These are phyloP conservation scores for Vidua chalybeata DNA, from an alignment of 2,113 vertebrate species.

Conservation along the genomic window DNA sequence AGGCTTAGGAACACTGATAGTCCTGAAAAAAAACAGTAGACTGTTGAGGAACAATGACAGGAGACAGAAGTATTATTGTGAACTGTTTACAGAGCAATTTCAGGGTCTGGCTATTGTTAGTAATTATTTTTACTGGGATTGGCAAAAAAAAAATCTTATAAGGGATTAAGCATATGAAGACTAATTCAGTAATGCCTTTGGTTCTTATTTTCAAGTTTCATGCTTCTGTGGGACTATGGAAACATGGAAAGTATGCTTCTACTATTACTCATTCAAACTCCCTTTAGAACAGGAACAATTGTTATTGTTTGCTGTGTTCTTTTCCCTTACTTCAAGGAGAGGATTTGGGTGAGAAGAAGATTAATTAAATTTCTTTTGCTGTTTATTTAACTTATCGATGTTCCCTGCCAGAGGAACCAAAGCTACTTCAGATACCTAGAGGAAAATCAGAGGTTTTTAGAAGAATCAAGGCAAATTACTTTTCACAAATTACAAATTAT, in stretches of 20 bases:
- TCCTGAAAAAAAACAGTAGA: background rate
- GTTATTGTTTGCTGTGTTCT: background rate
- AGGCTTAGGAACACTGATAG: background rate
- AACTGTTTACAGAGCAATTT: background rate
- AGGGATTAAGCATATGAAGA: background rate
- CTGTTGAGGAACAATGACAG: background rate
- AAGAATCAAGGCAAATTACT: background rate
- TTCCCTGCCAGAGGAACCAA: background rate
- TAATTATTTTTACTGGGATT: conserved; percentile 26
- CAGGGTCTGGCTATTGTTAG: background rate
- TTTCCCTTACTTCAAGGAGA: background rate
- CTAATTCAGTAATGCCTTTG: background rate
- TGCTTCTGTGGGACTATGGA: background rate
- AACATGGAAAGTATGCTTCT: conserved; percentile 23
- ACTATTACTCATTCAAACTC: background rate
- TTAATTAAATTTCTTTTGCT: background rate
- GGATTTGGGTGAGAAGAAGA: background rate
- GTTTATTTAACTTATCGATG: background rate
- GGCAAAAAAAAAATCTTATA: background rate
- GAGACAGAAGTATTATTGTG: background rate
- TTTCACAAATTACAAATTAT: background rate
- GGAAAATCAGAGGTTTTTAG: background rate
- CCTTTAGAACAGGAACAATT: conserved; percentile 19
- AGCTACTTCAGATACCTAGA: background rate
- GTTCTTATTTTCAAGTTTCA: background rate